Conservation (phyloP, 2,888 invertebrate genomes). For the Colletes collaris region DNA sequence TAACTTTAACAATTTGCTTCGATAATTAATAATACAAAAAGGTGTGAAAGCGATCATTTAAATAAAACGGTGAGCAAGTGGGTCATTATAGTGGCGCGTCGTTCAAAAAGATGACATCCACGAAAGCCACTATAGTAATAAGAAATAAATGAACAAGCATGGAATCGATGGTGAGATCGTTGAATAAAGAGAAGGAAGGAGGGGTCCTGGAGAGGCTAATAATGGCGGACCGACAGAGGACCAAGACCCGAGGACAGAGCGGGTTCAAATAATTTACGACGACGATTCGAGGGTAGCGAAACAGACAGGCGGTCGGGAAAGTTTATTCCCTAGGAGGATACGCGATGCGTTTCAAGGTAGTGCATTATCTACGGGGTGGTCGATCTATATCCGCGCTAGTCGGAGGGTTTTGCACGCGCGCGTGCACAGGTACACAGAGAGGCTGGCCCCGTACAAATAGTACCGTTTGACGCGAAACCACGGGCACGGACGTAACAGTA, state of each 20-base stretch:
- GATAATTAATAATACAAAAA: too few species aligned
- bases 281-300: not conserved
- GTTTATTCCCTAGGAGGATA: constrained; percentile 11
- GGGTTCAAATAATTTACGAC: not conserved
- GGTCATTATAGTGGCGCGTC: too few species aligned
- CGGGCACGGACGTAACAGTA: constrained; percentile 16
- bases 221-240: too few species aligned
- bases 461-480: constrained; percentile 49
- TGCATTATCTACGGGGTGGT: constrained; percentile 36
- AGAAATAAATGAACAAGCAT: too few species aligned
- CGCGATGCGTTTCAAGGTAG: constrained; percentile 42
- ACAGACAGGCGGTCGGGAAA: not conserved
- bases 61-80: too few species aligned
- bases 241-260: not conserved
- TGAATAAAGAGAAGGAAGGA: too few species aligned
- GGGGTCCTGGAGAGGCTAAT: too few species aligned
- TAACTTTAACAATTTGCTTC: too few species aligned
- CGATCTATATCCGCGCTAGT: constrained; percentile 49
- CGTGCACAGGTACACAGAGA: constrained; percentile 50
- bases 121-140: too few species aligned
- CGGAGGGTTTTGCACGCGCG: constrained; percentile 32
- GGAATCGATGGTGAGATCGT: too few species aligned
- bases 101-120: too few species aligned
- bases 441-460: constrained; percentile 39
- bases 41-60: too few species aligned